phyloP scores from a whole-genome alignment of 2,888 invertebrate genomes.

The Phortica magna region DNA sequence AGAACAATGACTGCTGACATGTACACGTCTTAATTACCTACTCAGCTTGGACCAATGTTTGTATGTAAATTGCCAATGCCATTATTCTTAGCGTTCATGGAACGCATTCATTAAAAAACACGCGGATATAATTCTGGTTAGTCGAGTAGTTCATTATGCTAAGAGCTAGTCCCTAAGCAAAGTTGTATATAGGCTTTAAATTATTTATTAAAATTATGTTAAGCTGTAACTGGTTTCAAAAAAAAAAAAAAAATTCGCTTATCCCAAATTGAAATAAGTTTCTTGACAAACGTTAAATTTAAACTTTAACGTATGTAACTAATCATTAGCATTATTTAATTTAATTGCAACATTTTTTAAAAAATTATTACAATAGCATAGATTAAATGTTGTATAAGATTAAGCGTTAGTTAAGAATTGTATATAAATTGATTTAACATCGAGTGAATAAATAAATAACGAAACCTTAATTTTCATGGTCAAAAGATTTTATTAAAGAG shows the following conservation, averaged over 20 bases:
- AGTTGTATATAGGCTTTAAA: constrained; percentile 19
- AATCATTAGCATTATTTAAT: constrained; percentile 19
- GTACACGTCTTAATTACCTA: constrained; percentile 8
- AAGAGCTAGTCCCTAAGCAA: constrained; percentile 21
- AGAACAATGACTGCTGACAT: constrained; percentile 17
- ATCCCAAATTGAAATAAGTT: not conserved
- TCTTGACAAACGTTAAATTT: not conserved
- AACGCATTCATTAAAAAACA: not conserved
- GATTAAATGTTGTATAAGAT: not conserved
- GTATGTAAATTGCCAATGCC: constrained; percentile 26
- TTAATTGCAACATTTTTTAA: constrained; percentile 16
- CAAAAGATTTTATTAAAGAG: constrained; percentile 1
- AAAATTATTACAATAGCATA: not conserved
- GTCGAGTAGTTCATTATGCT: constrained; percentile 11
- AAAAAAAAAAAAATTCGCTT: not conserved
- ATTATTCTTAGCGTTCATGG: not conserved
- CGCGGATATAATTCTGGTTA: constrained; percentile 15
- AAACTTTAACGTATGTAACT: constrained; percentile 6
- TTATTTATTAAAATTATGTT: constrained; percentile 9
- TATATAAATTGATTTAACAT: constrained; percentile 8
- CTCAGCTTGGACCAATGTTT: constrained; percentile 30
- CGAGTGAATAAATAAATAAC: not conserved
- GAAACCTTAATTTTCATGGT: not conserved
- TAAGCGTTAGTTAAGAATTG: constrained; percentile 15
- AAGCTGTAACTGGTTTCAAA: not conserved